Evolutionary conservation across 1,140 invertebrate species (phyloP).

Genomic region (Dreissena polymorpha): DNA sequence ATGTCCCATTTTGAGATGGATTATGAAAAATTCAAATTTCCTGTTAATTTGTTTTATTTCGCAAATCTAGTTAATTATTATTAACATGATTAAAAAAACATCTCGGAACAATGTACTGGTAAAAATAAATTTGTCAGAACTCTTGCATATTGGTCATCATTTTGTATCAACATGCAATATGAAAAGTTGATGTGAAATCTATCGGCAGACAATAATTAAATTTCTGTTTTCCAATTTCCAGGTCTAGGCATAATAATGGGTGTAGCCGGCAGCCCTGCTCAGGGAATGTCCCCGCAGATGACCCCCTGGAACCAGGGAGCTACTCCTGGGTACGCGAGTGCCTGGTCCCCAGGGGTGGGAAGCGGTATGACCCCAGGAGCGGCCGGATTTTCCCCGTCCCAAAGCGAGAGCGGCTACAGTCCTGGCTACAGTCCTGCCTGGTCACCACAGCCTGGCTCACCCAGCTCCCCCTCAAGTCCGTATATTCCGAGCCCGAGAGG

Average conservation of each 20-base stretch:
- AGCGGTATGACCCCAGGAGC: constrained; percentile 98
- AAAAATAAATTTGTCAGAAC: too few relatives aligned
- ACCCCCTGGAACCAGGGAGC: constrained; percentile 96
- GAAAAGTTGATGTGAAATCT: too few relatives aligned
- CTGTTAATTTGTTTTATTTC: too few relatives aligned
- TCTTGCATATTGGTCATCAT: too few relatives aligned
- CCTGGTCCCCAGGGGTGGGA: constrained; percentile 92
- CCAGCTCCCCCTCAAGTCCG: constrained; percentile 83
- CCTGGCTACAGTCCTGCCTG: constrained; percentile 86
- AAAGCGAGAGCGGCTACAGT: constrained; percentile 77
- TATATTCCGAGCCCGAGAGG: constrained; percentile 84
- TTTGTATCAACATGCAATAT: too few relatives aligned
- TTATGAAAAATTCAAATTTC: too few relatives aligned
- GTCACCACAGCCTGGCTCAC: constrained; percentile 79
- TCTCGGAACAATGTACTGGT: too few relatives aligned
- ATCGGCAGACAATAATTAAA: too few relatives aligned
- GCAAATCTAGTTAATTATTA: too few relatives aligned
- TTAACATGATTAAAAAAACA: too few relatives aligned
- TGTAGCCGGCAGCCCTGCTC: constrained; percentile 87
- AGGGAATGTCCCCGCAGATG: constrained; percentile 93
- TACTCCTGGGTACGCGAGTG: constrained; percentile 90
- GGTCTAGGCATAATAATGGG: constrained; percentile 94
- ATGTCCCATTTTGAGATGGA: too few relatives aligned
- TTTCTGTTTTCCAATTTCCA: constrained; percentile 18
- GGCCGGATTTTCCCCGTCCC: constrained; percentile 94